Percentiles rank a stretch among this genome's conserved stretches.
Conservation (phyloP, 2,113 vertebrate genomes). For the Eulacestoma nigropectus region DNA sequence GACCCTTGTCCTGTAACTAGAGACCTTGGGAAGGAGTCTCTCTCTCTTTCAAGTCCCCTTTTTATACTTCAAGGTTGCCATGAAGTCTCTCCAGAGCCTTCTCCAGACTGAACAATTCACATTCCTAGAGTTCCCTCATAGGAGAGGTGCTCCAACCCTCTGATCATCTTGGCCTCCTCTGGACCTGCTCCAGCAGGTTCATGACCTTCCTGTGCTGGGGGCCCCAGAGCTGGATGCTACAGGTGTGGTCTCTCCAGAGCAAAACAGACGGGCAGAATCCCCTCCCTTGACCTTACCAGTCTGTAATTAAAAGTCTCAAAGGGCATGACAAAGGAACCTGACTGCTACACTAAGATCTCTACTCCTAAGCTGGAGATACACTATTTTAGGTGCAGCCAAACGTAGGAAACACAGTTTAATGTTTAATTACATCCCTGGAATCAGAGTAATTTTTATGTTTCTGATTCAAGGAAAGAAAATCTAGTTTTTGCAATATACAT, state of each 20-base stretch:
- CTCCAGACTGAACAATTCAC: not conserved
- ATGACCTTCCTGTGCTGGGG: not conserved
- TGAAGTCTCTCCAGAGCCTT: not conserved
- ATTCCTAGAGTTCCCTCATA: not conserved
- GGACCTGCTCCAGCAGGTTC: not conserved
- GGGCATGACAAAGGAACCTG: not conserved
- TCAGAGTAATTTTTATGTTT: not conserved
- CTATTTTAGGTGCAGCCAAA: not conserved
- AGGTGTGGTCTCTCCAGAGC: not conserved
- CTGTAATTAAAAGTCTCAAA: not conserved
- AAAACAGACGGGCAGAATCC: not conserved
- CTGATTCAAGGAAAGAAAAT: not conserved
- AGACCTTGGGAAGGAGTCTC: not conserved
- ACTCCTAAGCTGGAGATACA: not conserved
- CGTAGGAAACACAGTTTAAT: rapidly evolving
- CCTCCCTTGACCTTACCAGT: not conserved
- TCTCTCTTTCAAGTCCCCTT: not conserved
- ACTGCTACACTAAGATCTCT: not conserved
- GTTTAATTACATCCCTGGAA: not conserved
- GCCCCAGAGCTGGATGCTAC: not conserved
- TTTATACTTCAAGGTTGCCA: not conserved
- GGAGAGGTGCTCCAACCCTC: not conserved
- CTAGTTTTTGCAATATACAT: not conserved
- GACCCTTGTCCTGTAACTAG: not conserved
- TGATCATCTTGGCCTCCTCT: not conserved